Conservation (phyloP, 2,888 invertebrate species). For the Sinelater perroti region DNA sequence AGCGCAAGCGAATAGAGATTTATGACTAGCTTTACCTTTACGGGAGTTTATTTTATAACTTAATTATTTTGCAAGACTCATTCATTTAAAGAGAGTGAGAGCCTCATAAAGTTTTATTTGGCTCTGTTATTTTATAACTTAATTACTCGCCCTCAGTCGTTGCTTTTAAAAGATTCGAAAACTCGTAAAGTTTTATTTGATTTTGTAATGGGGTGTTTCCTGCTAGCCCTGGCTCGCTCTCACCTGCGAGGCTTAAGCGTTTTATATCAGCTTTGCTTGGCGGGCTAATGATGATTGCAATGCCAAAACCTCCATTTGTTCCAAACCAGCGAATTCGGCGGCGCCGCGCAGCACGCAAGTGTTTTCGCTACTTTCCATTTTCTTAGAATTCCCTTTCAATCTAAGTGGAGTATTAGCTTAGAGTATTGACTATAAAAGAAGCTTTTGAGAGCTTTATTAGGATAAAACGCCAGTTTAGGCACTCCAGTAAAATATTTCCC, state of each 20-base stretch:
- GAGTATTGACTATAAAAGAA: slow-evolving; percentile 31
- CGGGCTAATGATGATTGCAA: slow-evolving; percentile 13
- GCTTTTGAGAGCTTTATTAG: slow-evolving; percentile 34
- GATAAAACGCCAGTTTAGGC: slow-evolving; percentile 33
- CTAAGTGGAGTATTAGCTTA: slow-evolving; percentile 32
- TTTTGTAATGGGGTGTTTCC: slow-evolving; percentile 28
- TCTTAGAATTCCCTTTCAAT: slow-evolving; percentile 33
- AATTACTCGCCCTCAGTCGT: slow-evolving; percentile 31
- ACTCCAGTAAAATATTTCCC: slow-evolving; percentile 28
- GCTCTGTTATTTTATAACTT: slow-evolving; percentile 34
- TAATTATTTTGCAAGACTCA: slow-evolving; percentile 29
- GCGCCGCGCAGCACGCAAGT: slow-evolving; percentile 14
- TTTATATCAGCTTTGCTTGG: slow-evolving; percentile 9
- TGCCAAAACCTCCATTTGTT: slow-evolving; percentile 12
- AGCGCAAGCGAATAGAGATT: slow-evolving; percentile 17
- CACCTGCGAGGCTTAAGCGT: slow-evolving; percentile 15
- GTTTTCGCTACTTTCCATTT: slow-evolving; percentile 32
- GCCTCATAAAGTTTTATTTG: slow-evolving; percentile 33
- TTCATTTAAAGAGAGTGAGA: slow-evolving; percentile 30
- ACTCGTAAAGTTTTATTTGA: slow-evolving; percentile 34
- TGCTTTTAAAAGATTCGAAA: slow-evolving; percentile 31
- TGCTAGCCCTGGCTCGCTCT: not conserved
- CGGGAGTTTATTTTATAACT: slow-evolving; percentile 32
- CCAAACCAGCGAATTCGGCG: slow-evolving; percentile 20
- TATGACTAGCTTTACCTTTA: slow-evolving; percentile 24